Conservation (phyloP, 2,888 invertebrate species). For the Cotesia congregata region DNA sequence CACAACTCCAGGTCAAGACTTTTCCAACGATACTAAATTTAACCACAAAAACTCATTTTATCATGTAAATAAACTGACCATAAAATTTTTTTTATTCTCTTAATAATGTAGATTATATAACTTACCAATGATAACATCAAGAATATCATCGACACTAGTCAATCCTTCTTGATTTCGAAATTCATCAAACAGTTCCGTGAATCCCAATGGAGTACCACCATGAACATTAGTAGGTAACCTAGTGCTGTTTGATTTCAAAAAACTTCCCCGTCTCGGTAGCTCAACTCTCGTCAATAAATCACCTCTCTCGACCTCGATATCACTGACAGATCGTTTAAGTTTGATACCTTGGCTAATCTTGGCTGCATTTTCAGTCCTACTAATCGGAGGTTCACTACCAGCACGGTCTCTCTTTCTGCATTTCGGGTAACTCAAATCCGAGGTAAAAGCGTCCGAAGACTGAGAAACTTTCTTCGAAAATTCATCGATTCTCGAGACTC, state of each 20-base stretch:
- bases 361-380: conserved; percentile 55
- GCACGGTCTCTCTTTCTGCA: conserved; percentile 62
- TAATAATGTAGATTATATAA: not conserved
- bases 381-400: conserved; percentile 65
- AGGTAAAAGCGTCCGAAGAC: not conserved
- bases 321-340: conserved; percentile 71
- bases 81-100: too few species aligned
- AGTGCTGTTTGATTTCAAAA: conserved; percentile 85
- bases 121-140: conserved; percentile 83
- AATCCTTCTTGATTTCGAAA: conserved; percentile 89
- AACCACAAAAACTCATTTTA: too few species aligned
- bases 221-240: conserved; percentile 77
- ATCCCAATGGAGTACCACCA: conserved; percentile 86
- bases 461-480: conserved; percentile 52
- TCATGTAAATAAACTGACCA: too few species aligned
- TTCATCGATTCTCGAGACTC: conserved; percentile 60
- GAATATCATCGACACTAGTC: conserved; percentile 88
- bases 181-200: conserved; percentile 89
- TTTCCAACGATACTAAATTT: too few species aligned
- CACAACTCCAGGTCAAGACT: too few species aligned
- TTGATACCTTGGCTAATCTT: conserved; percentile 61
- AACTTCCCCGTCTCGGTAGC: conserved; percentile 88
- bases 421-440: conserved; percentile 5
- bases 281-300: conserved; percentile 89
- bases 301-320: conserved; percentile 76